phyloP scores from a whole-genome alignment of 2,888 invertebrate genomes.

The Nemurella pictetii region DNA sequence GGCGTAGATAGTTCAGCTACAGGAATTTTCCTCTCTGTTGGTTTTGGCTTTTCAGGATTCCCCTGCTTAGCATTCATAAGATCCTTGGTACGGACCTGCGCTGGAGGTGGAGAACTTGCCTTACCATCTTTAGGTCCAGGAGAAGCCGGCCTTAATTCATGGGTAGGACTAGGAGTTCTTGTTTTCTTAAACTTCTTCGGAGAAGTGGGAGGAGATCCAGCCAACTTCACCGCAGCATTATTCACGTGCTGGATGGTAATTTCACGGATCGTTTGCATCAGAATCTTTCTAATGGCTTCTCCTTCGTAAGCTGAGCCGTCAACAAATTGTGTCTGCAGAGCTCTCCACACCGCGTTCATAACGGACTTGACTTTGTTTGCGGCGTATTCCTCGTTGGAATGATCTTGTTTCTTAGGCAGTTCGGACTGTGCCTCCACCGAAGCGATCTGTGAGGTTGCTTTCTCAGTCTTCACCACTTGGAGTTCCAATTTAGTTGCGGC shows the following conservation, averaged over 20 bases:
- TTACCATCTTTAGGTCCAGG: not conserved
- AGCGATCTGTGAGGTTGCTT: not conserved
- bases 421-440: not conserved
- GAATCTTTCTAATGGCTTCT: conserved; percentile 22
- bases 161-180: not conserved
- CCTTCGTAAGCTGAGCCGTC: conserved; percentile 32
- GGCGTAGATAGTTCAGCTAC: not conserved
- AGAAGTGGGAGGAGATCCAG: not conserved
- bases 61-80: not conserved
- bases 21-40: not conserved
- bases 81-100: not conserved
- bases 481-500: not conserved
- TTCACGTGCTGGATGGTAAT: not conserved
- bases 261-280: conserved; percentile 36
- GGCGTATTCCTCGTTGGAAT: too few relatives aligned
- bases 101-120: not conserved
- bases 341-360: conserved; percentile 39
- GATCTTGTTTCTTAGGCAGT: not conserved
- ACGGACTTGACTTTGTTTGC: conserved; percentile 37
- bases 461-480: not conserved
- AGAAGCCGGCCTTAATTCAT: not conserved
- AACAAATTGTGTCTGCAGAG: conserved; percentile 29
- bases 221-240: not conserved
- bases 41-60: not conserved
- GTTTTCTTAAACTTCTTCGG: not conserved